phyloP scores from a whole-genome alignment of 2,797 vertebrate genomes.

The Sparus aurata region DNA sequence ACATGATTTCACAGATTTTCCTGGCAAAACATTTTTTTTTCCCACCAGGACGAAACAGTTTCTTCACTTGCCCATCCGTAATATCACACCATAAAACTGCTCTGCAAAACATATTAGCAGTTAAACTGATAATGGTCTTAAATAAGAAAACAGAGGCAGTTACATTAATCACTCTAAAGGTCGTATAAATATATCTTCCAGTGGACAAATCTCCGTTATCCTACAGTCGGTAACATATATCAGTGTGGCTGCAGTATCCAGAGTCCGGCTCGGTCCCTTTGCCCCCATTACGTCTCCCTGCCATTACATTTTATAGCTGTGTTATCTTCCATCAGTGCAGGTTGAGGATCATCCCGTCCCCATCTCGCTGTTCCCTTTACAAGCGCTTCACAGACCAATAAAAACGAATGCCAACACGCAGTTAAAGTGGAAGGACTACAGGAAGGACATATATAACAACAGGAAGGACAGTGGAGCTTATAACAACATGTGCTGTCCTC shows the following conservation, averaged over 20 bases:
- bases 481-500: neutral
- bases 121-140: neutral
- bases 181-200: neutral
- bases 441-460: neutral
- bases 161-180: neutral
- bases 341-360: constrained; percentile 15
- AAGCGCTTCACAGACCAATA: constrained; percentile 35
- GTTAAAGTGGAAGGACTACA: neutral
- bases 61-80: too few relatives aligned
- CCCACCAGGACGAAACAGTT: too few relatives aligned
- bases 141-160: neutral
- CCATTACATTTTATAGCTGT: constrained; percentile 40
- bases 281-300: constrained; percentile 19
- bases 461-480: neutral
- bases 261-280: constrained; percentile 19
- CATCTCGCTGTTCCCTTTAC: constrained; percentile 28
- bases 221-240: neutral
- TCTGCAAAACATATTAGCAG: too few relatives aligned
- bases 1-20: too few relatives aligned
- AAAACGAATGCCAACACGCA: constrained; percentile 34
- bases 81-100: too few relatives aligned
- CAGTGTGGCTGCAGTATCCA: neutral
- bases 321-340: constrained; percentile 40
- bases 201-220: neutral
- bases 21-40: too few relatives aligned